These are phyloP conservation scores for Proales similis DNA, from an alignment of 1,140 invertebrate genomes.

Conservation along the genomic window DNA sequence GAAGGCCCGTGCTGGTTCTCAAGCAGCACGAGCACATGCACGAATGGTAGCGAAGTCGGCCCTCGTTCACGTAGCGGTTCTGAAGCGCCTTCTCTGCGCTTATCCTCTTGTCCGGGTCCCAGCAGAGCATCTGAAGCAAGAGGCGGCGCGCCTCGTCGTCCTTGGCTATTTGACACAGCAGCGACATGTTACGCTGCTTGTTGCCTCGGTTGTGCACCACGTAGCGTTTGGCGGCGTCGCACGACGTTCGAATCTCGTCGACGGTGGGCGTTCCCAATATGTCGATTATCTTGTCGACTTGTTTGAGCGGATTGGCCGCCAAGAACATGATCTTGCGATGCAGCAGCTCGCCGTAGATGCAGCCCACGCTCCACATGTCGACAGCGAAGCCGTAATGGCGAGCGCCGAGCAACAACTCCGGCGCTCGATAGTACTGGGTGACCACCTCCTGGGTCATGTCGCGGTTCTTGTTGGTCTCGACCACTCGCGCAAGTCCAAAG, in stretches of 20 bases:
- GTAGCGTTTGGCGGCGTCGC: slow-evolving; percentile 21
- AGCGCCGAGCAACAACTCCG: slow-evolving; percentile 57
- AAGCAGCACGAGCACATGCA: slow-evolving; percentile 97
- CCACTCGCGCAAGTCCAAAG: slow-evolving; percentile 85
- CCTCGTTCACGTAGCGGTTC: slow-evolving; percentile 94
- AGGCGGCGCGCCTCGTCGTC: slow-evolving; percentile 72
- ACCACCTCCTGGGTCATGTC: slow-evolving; percentile 76
- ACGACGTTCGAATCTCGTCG: slow-evolving; percentile 39
- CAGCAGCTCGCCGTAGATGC: slow-evolving; percentile 93
- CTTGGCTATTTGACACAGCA: slow-evolving; percentile 23
- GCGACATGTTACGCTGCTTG: slow-evolving; percentile 17
- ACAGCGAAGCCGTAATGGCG: slow-evolving; percentile 65
- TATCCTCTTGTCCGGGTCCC: slow-evolving; percentile 75
- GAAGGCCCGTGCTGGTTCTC: slow-evolving; percentile 51
- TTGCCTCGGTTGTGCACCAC: slow-evolving; percentile 11
- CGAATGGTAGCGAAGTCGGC: slow-evolving; percentile 91
- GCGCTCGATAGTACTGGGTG: slow-evolving; percentile 86
- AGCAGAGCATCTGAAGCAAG: slow-evolving; percentile 74
- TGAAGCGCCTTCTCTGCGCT: slow-evolving; percentile 83
- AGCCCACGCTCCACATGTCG: slow-evolving; percentile 98
- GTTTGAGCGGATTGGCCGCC: slow-evolving; percentile 54
- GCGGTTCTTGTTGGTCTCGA: slow-evolving; percentile 77
- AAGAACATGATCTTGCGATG: slow-evolving; percentile 92
- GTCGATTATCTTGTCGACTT: slow-evolving; percentile 27
- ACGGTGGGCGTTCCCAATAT: slow-evolving; percentile 26